Conservation (phyloP, 2,113 vertebrate genomes). For the Rhineura floridana region DNA sequence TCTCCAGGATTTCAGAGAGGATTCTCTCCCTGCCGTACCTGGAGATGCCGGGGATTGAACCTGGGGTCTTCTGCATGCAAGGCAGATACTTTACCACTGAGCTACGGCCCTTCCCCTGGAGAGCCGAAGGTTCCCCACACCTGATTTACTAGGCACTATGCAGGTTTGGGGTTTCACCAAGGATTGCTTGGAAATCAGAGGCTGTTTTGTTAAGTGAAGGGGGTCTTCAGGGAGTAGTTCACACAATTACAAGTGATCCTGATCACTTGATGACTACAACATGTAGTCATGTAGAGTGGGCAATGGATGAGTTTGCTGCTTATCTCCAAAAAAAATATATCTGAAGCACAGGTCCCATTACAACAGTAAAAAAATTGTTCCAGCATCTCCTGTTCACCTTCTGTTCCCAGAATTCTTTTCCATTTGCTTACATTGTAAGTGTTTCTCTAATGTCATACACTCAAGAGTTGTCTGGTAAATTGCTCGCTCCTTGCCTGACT, state of each 20-base stretch:
- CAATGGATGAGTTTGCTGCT: background rate
- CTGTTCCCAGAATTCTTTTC: background rate
- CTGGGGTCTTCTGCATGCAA: background rate
- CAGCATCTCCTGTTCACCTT: background rate
- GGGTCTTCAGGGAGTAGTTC: background rate
- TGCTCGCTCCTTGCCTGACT: slow-evolving; percentile 2
- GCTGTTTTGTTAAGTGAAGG: background rate
- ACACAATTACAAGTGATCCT: background rate
- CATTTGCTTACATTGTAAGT: background rate
- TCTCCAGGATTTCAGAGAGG: background rate
- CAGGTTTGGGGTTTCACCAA: too few species aligned
- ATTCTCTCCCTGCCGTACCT: background rate
- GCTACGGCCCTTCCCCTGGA: background rate
- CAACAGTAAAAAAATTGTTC: background rate
- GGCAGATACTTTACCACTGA: too few species aligned
- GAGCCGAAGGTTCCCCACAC: too few species aligned
- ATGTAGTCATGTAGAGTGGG: background rate
- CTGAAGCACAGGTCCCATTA: background rate
- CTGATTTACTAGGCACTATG: too few species aligned
- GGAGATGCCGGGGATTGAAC: background rate
- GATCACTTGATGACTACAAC: background rate
- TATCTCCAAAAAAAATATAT: background rate
- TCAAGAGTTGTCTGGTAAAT: rapidly evolving
- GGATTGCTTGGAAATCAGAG: background rate
- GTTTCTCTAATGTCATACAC: rapidly evolving